A percentile compares a stretch with the other conserved stretches of the same genome.
Conservation (phyloP, 2,113 vertebrate genomes). For the Pelvicachromis taeniatus region DNA sequence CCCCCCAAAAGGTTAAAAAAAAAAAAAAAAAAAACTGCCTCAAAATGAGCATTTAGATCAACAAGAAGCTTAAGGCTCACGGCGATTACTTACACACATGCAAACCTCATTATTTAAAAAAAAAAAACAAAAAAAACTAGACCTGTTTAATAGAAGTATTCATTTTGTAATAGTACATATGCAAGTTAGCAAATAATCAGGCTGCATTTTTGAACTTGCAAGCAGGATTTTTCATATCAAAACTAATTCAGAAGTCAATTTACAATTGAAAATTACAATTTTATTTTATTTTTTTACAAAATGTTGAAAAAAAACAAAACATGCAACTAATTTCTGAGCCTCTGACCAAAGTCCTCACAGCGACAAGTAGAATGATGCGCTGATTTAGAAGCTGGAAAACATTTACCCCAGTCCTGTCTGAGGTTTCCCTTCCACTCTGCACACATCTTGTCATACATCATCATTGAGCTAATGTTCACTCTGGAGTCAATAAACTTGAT, state of each 20-base stretch:
- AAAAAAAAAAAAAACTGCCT: background rate
- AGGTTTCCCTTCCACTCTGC: slow-evolving; percentile 38
- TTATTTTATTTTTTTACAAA: too few relatives aligned
- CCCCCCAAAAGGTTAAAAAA: too few relatives aligned
- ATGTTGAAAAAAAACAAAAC: background rate
- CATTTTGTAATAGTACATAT: background rate
- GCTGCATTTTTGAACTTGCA: background rate
- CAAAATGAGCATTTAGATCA: background rate
- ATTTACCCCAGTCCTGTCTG: slow-evolving; percentile 6
- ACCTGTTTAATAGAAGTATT: background rate
- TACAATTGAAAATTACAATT: too few relatives aligned
- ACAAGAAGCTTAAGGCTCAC: background rate
- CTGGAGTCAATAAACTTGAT: slow-evolving; percentile 46
- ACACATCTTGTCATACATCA: background rate
- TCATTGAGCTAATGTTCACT: background rate
- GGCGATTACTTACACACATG: background rate
- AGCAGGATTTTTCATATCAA: background rate
- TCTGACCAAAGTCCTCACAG: background rate
- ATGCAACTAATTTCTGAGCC: background rate
- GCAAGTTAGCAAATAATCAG: background rate
- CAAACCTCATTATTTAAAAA: background rate
- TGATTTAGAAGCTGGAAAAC: background rate
- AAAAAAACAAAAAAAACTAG: background rate
- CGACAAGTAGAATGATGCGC: accelerated
- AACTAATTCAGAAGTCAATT: background rate